Evolutionary conservation across 2,888 invertebrate species (phyloP), one percentile per base, ranked within the genome.

Genomic region (Syritta pipiens): DNA sequence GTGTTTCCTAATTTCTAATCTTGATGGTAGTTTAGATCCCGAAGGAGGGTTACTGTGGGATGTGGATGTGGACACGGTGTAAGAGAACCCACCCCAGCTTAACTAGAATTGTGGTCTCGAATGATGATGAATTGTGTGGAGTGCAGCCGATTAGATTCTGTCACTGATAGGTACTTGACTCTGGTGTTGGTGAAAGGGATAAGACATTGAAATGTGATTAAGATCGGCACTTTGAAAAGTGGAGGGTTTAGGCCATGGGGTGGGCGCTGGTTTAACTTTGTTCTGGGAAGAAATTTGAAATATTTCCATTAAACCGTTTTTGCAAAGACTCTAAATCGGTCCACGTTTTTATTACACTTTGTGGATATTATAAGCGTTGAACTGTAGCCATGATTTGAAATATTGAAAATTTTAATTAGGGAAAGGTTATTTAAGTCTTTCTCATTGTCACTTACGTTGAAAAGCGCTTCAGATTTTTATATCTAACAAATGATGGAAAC

Each of bases 71-170:
- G 14, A 37, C 14, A 17, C 37, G 17, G 9, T 37, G n/a, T 9
- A 9, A n/a, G n/a, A n/a, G n/a, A n/a, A 37, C 37, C 37, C 40
- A 63, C 51, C 49, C 63, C 59, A 63, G 65, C 44, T 71, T 37
- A 24, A 20, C n/a, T 30, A 1, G 22, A 53, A 42, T 71, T 63
- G 57, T 40, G 76, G 68, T 63, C 62, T 49, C 37, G 26, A 69
- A 32, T 10, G 20, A 14, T 40, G 59, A 26, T 37, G 62, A 62
- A 59, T 26, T 55, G 62, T 26, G 32, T 51, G 22, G 57, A 49
- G 40, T 22, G 26, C 19, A 28, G 32, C 28, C 42, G 76, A 76
- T 76, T 69, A 69, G 69, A 69, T 63, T 26, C 60, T 63, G 35
- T 59, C 46, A 59, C 42, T 32, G 35, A 60, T 60, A 46, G 28